Evolutionary conservation across 2,888 invertebrate species (phyloP).

Genomic region (Oscheius sp.): DNA sequence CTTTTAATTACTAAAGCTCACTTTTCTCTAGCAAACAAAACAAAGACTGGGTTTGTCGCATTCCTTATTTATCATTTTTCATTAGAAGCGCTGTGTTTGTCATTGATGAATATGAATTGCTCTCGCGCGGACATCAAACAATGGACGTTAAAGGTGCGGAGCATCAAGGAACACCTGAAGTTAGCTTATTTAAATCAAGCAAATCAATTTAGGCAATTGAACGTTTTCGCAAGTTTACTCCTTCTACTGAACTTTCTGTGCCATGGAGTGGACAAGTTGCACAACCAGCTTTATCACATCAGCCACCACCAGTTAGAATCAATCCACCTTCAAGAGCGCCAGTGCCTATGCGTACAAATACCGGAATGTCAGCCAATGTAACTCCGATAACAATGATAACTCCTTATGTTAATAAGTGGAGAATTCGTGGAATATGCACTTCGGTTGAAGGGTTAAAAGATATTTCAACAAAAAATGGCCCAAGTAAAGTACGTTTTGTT

Average conservation of each 20-base stretch:
- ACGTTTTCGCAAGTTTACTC: slow-evolving; percentile 11
- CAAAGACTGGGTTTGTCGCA: not conserved
- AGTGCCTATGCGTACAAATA: not conserved
- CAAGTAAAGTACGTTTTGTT: slow-evolving; percentile 18
- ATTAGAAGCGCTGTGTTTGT: slow-evolving; percentile 25
- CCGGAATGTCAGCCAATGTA: not conserved
- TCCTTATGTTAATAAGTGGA: slow-evolving; percentile 42
- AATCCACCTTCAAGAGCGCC: not conserved
- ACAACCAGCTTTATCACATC: not conserved
- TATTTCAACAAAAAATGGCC: slow-evolving; percentile 40
- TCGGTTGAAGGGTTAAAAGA: slow-evolving; percentile 51
- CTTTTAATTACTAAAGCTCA: slow-evolving; percentile 9
- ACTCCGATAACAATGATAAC: slow-evolving; percentile 48
- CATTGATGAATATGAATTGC: slow-evolving; percentile 39
- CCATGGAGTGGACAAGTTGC: not conserved
- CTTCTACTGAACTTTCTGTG: not conserved
- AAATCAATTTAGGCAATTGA: slow-evolving; percentile 6
- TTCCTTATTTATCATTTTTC: not conserved
- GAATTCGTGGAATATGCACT: slow-evolving; percentile 57
- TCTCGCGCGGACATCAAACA: slow-evolving; percentile 32
- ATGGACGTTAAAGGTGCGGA: slow-evolving; percentile 9
- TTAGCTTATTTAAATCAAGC: not conserved
- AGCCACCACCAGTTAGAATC: not conserved
- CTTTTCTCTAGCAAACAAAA: not conserved
- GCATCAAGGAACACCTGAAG: slow-evolving; percentile 30